Evolutionary conservation across 2,888 invertebrate species (phyloP), one percentile per base, ranked within the genome.

Genomic region (Malachius bipustulatus): DNA sequence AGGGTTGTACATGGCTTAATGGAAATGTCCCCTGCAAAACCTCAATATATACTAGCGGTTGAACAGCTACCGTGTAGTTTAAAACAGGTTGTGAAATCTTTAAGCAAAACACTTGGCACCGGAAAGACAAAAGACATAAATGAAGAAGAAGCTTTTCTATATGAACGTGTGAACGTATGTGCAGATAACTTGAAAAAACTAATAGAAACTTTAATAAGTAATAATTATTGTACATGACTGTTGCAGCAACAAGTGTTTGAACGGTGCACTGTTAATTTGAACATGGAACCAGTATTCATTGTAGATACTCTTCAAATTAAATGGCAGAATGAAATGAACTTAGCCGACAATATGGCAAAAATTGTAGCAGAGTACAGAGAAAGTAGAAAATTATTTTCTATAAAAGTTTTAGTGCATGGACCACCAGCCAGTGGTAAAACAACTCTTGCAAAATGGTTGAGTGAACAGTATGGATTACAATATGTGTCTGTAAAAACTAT

Each of bases 391-490:
- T 56, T 79, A 39, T 66, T 64, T 47, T 69, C 77, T 28, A 63
- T 76, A 45, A 75, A 71, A 48, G 54, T 70, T 29, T 48, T 77
- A 10, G 55, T 80, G 2, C 71, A 75, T 43, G 80, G 79, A 2
- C 77, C 78, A 12, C 77, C 79, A 3, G 68, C 73, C 4, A 65
- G 70, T 8, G 79, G 79, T 13, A 79, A 79, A 59, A 73, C 75
- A 1, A 63, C 60, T 12, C 46, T 79, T 36, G 68, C 76, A 1
- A 68, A 67, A 45, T 61, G 59, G 40, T 61, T 79, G 32, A 67
- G 68, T 33, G 63, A 71, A 38, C 57, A 65, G 35, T 79, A 78
- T 47, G 69, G 70, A 3, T 56, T 74, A 29, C 65, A 63, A 45
- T 75, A 75, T 46, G 54, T 77, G 30, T 67, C 69, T 2, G 65